A percentile compares a stretch with the other conserved stretches of the same genome.
phyloP scores from a whole-genome alignment of 2,888 invertebrate genomes.

The Beris chalybata region DNA sequence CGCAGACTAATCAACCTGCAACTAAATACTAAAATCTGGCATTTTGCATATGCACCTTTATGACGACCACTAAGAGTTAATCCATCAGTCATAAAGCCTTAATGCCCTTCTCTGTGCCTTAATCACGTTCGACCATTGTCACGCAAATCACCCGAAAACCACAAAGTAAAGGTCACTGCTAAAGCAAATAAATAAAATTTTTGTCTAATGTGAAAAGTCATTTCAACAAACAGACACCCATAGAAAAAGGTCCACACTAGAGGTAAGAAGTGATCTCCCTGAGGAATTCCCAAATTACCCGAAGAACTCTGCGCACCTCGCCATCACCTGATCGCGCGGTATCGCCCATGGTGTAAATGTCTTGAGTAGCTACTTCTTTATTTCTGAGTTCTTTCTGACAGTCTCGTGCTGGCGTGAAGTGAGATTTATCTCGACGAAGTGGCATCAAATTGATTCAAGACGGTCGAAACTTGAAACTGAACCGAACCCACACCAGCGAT shows the following conservation, averaged over 20 bases:
- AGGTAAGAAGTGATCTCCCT: constrained; percentile 21
- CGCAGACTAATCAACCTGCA: too few relatives aligned
- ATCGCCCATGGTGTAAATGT: constrained; percentile 5
- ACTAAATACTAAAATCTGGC: too few relatives aligned
- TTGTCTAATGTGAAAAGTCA: constrained; percentile 29
- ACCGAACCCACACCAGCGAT: not conserved
- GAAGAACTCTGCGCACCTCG: constrained; percentile 6
- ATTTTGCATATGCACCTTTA: too few relatives aligned
- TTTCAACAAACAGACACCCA: constrained; percentile 21
- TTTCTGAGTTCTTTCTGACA: constrained; percentile 23
- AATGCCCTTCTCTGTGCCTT: constrained; percentile 11
- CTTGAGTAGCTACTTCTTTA: constrained; percentile 31
- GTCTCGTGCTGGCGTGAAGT: constrained; percentile 30
- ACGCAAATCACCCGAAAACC: constrained; percentile 26
- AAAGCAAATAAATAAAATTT: constrained; percentile 29
- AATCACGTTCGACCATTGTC: constrained; percentile 24
- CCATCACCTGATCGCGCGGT: constrained; percentile 11
- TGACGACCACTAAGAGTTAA: not conserved
- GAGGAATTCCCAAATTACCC: constrained; percentile 30
- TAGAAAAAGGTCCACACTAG: not conserved
- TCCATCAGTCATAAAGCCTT: constrained; percentile 9
- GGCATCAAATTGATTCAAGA: constrained; percentile 28
- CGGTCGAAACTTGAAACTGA: constrained; percentile 19
- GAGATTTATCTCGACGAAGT: constrained; percentile 27
- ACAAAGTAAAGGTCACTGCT: constrained; percentile 25